Base-by-base conservation (phyloP, 2,888 invertebrate genomes). In the Tryphoninae sp. region DNA sequence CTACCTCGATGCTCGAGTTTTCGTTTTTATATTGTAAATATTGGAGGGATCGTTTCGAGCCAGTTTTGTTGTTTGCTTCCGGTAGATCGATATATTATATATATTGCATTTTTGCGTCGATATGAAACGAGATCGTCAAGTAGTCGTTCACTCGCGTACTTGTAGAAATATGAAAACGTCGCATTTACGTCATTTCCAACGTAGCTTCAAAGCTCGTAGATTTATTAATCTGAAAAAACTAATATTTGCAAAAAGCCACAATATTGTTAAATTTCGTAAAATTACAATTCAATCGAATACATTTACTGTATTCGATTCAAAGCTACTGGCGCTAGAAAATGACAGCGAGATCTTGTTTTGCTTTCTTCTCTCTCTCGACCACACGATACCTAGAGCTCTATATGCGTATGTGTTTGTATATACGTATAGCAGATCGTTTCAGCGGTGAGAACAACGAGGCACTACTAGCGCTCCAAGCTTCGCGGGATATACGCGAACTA, bases 11-110 rank as follows among this genome's bases (percentile, higher is more conserved):
- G 33, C 13, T 64, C 74, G 64, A 62, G 40, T 22, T 61, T 72
- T 42, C 72, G 55, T 53, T 11, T 53, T 65, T 7, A 23, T 26
- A 53, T 19, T 61, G 64, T 55, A 61, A 58, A 59, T 72, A 65
- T 72, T 22, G 76, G 51, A 67, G 33, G 61, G 61, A 65, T 80
- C 33, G 33, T 45, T 75, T 51, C 23, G 49, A 59, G 58, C 59
- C 58, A 58, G 64, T 64, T 80, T 75, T 23, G 71, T 71, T 65
- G 64, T 19, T 65, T 53, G 75, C 33, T 75, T 69, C 40, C 71
- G 16, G 75, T 75, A 55, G 59, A 67, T 75, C 59, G 67, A 58
- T 59, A 59, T 59, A 11, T 59, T 13, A 59, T 59, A 26, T 59
- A 33, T 22, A 26, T 59, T 16, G 8, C 22, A 2, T 3, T 59